Conservation (phyloP, 2,888 invertebrate species). For the Xanthia togata region DNA sequence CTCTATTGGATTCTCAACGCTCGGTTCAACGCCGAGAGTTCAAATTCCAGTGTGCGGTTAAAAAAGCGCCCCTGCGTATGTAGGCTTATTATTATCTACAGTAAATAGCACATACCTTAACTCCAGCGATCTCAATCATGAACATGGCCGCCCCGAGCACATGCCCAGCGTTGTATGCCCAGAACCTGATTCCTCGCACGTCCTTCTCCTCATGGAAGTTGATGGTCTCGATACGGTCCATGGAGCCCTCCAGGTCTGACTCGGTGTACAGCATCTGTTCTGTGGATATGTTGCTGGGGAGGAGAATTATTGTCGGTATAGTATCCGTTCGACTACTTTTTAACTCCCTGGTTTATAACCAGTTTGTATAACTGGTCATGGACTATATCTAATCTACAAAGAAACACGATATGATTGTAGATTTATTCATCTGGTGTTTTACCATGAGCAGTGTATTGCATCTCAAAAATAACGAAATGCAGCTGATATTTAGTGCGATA, state of each 20-base stretch:
- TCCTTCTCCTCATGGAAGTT: conserved; percentile 99
- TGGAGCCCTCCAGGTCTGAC: conserved; percentile 98
- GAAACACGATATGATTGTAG: neutral
- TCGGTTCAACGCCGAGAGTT: neutral
- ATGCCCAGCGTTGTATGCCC: conserved; percentile 99
- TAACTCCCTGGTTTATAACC: neutral
- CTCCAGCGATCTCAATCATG: conserved; percentile 99
- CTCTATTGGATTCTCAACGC: neutral
- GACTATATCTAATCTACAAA: neutral
- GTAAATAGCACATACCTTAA: conserved; percentile 91
- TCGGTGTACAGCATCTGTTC: conserved; percentile 99
- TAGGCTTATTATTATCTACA: neutral
- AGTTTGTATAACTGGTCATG: neutral
- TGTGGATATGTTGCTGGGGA: conserved; percentile 96
- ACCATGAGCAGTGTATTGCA: neutral
- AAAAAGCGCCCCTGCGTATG: neutral
- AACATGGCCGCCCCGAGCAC: conserved; percentile 99
- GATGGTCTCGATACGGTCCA: conserved; percentile 99
- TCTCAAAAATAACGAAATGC: neutral
- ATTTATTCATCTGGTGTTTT: neutral
- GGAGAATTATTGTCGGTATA: neutral
- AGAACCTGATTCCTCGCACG: conserved; percentile 98
- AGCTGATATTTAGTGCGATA: neutral
- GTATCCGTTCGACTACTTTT: neutral
- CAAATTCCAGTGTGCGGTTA: neutral